These are phyloP conservation scores for Idaea straminata DNA, from an alignment of 2,888 invertebrate species.

Conservation along the genomic window DNA sequence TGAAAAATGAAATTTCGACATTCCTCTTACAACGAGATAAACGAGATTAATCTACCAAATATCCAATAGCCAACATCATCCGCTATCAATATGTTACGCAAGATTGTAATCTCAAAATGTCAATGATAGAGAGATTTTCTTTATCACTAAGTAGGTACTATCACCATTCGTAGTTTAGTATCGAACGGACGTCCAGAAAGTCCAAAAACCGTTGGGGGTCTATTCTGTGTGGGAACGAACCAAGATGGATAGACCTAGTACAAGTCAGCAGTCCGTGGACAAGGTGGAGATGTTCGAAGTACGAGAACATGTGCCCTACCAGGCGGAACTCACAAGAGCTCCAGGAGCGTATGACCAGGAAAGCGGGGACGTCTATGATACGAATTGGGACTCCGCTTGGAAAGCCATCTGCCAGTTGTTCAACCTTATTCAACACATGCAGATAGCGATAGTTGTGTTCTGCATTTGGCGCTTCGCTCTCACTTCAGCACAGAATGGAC, in stretches of 20 bases:
- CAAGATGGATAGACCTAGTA: slow-evolving; percentile 70
- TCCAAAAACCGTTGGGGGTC: slow-evolving; percentile 43
- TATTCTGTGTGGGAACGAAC: slow-evolving; percentile 36
- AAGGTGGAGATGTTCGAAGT: slow-evolving; percentile 71
- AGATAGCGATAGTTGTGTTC: slow-evolving; percentile 69
- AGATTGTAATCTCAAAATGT: slow-evolving; percentile 65
- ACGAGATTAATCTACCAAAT: slow-evolving; percentile 45
- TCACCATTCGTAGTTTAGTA: slow-evolving; percentile 48
- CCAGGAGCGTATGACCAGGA: slow-evolving; percentile 67
- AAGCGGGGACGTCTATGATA: slow-evolving; percentile 53
- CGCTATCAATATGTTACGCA: slow-evolving; percentile 61
- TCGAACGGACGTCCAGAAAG: slow-evolving; percentile 19
- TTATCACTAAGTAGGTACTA: slow-evolving; percentile 54
- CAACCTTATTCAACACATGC: slow-evolving; percentile 72
- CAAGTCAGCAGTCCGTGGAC: slow-evolving; percentile 65
- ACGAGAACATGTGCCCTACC: slow-evolving; percentile 71
- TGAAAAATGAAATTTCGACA: slow-evolving; percentile 50
- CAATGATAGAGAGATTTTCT: slow-evolving; percentile 62
- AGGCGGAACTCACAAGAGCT: slow-evolving; percentile 65
- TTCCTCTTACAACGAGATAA: slow-evolving; percentile 44
- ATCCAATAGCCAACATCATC: slow-evolving; percentile 37
- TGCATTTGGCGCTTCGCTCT: slow-evolving; percentile 69
- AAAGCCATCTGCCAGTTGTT: slow-evolving; percentile 65
- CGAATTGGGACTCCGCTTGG: slow-evolving; percentile 69
- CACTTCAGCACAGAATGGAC: slow-evolving; percentile 59